phyloP scores from a whole-genome alignment of 37 sponge, comb jelly and placozoan species.

The Hormiphora californensis region DNA sequence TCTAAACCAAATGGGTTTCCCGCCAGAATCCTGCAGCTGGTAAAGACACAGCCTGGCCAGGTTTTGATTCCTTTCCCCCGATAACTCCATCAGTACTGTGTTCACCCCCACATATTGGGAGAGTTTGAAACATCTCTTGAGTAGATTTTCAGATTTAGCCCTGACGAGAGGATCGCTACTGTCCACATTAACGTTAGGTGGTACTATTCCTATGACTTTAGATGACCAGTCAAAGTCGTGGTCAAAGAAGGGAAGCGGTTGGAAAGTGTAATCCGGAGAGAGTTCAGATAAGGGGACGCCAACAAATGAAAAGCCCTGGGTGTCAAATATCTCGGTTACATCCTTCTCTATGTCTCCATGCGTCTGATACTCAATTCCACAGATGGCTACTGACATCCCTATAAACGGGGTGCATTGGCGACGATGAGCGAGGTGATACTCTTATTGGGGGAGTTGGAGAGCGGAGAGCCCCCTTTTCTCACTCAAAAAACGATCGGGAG shows the following conservation, averaged over 20 bases:
- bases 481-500: too few species aligned
- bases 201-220: slow-evolving; percentile 6
- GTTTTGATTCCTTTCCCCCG: background rate
- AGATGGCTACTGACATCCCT: too few species aligned
- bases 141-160: background rate
- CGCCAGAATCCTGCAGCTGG: slow-evolving; percentile 11
- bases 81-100: background rate
- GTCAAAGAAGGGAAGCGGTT: slow-evolving; percentile 13
- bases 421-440: too few species aligned
- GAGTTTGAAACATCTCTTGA: slow-evolving; percentile 10
- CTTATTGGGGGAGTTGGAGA: too few species aligned
- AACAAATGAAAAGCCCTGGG: slow-evolving; percentile 21
- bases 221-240: background rate
- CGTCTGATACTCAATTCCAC: slow-evolving; percentile 31
- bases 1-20: slow-evolving; percentile 25
- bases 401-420: too few species aligned
- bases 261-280: background rate
- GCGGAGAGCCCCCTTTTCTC: too few species aligned
- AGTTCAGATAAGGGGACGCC: background rate
- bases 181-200: slow-evolving; percentile 17
- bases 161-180: background rate
- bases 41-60: background rate
- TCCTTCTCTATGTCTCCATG: slow-evolving; percentile 17
- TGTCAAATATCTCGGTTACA: background rate
- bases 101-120: slow-evolving; percentile 25